A percentile compares a stretch with the other conserved stretches of the same genome.
These are phyloP conservation scores for Muntiacus muntjak DNA, from an alignment of 2,113 vertebrate species.

Conservation along the genomic window DNA sequence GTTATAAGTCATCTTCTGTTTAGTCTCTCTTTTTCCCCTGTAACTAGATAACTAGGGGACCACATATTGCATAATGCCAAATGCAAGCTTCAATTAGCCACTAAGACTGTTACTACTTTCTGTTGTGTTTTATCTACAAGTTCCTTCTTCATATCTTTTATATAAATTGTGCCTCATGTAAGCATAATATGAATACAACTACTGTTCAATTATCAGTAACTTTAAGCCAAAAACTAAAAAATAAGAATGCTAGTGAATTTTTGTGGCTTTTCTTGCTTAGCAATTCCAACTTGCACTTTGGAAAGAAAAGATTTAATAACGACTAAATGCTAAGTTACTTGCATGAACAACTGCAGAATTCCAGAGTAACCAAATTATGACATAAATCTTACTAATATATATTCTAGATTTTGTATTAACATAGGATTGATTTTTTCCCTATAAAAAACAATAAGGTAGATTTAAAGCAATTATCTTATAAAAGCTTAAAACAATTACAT, in stretches of 20 bases:
- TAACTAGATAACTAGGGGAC: background rate
- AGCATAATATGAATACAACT: background rate
- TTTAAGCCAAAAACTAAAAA: background rate
- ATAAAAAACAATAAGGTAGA: slow-evolving; percentile 46
- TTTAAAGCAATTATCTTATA: slow-evolving; percentile 53
- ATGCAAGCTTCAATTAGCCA: background rate
- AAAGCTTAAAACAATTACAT: slow-evolving; percentile 32
- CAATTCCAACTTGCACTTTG: slow-evolving; percentile 30
- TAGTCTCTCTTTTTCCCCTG: background rate
- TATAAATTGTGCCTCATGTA: background rate
- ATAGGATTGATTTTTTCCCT: slow-evolving; percentile 44
- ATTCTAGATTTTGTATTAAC: slow-evolving; percentile 57
- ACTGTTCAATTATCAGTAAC: background rate
- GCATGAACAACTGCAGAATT: slow-evolving; percentile 56
- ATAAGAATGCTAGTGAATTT: background rate
- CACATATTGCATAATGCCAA: background rate
- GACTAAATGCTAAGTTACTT: slow-evolving; percentile 57
- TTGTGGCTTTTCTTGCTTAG: slow-evolving; percentile 18
- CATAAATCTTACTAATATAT: slow-evolving; percentile 52
- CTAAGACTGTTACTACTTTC: background rate
- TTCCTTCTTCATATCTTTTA: background rate
- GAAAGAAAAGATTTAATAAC: slow-evolving; percentile 43
- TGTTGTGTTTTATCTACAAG: background rate
- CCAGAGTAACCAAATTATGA: slow-evolving; percentile 59
- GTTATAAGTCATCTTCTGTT: background rate